A percentile compares a stretch with the other conserved stretches of the same genome.
Evolutionary conservation across 2,888 invertebrate genomes (phyloP).

Genomic region (Calephelis perditalis): DNA sequence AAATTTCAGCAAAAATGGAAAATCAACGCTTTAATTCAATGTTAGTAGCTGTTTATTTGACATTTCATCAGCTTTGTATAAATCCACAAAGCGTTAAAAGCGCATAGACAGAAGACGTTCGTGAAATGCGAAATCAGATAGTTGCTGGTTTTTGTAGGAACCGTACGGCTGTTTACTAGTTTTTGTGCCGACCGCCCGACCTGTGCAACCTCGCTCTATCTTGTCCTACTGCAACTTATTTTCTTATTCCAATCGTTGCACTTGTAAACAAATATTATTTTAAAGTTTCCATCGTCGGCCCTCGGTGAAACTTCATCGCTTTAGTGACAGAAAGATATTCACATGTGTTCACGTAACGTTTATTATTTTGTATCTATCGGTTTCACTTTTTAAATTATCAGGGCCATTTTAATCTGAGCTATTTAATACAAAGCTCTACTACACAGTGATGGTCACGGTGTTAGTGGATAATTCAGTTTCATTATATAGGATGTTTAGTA

Average conservation of each 20-base stretch:
- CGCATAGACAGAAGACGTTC: constrained; percentile 36
- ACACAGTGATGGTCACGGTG: too few relatives aligned
- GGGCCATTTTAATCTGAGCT: too few relatives aligned
- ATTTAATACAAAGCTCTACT: too few relatives aligned
- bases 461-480: too few relatives aligned
- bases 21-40: not conserved
- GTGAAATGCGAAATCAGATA: constrained; percentile 62
- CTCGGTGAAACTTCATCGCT: not conserved
- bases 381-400: too few relatives aligned
- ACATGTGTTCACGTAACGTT: too few relatives aligned
- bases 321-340: too few relatives aligned
- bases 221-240: not conserved
- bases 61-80: constrained; percentile 33
- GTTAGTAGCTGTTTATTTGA: constrained; percentile 10
- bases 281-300: not conserved
- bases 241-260: constrained; percentile 1
- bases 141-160: constrained; percentile 42
- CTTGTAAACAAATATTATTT: not conserved
- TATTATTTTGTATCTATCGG: too few relatives aligned
- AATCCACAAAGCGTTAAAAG: constrained; percentile 27
- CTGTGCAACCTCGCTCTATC: constrained; percentile 15
- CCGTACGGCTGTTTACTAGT: constrained; percentile 37
- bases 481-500: too few relatives aligned
- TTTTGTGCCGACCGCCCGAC: constrained; percentile 30
- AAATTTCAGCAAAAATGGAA: too few relatives aligned